Percentiles rank a stretch among this genome's conserved stretches.
phyloP scores from a whole-genome alignment of 2,113 vertebrate genomes.

The Paralichthys olivaceus region DNA sequence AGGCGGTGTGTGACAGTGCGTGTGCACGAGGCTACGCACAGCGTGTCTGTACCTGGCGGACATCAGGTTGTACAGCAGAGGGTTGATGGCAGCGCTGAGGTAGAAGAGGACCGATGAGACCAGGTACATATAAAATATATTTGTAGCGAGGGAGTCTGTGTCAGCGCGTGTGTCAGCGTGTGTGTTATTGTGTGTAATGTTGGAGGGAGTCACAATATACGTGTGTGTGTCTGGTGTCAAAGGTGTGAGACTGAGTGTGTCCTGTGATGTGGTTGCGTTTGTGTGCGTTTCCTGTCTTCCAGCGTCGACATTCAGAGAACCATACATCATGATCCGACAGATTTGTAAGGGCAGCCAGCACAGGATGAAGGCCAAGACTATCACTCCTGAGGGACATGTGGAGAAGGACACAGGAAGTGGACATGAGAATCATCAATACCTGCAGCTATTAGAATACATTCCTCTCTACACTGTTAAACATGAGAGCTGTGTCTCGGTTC shows the following conservation, averaged over 20 bases:
- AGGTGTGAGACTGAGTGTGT: neutral
- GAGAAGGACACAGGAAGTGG: neutral
- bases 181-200: too few species aligned
- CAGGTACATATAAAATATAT: constrained; percentile 83
- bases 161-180: neutral
- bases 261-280: neutral
- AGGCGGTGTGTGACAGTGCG: constrained; percentile 33
- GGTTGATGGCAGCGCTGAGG: constrained; percentile 84
- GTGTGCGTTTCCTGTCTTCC: constrained; percentile 42
- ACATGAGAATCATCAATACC: neutral
- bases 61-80: constrained; percentile 86
- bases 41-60: constrained; percentile 80
- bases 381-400: constrained; percentile 73
- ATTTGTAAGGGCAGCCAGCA: constrained; percentile 86
- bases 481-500: too few species aligned
- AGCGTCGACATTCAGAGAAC: constrained; percentile 54
- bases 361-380: constrained; percentile 83
- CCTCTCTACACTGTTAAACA: too few species aligned
- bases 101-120: constrained; percentile 84
- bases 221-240: neutral
- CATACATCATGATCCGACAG: constrained; percentile 80
- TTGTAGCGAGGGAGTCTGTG: constrained; percentile 49
- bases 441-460: neutral
- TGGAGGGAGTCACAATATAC: neutral
- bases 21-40: constrained; percentile 69